Percentiles rank a stretch among this genome's conserved stretches.
phyloP scores from a whole-genome alignment of 53 echinoderm and acorn worm species.

The Mesocentrotus franciscanus region DNA sequence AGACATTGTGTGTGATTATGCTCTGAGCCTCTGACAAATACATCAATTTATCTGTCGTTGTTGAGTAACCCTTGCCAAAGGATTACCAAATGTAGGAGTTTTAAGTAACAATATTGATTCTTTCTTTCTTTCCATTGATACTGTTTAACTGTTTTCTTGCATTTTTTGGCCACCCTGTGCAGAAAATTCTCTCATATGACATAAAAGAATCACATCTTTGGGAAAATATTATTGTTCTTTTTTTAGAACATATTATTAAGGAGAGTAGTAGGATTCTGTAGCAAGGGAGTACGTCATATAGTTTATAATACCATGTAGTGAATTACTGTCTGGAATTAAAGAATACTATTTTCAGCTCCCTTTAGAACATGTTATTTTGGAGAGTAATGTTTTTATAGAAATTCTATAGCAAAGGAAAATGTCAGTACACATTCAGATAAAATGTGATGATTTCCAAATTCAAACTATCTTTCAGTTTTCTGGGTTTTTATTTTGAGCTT shows the following conservation, averaged over 20 bases:
- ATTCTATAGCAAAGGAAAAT: background rate
- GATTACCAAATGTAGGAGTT: background rate
- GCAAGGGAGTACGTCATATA: background rate
- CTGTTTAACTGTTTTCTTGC: background rate
- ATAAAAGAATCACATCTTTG: background rate
- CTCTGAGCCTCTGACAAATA: background rate
- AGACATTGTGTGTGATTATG: background rate
- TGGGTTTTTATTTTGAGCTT: background rate
- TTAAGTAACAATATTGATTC: background rate
- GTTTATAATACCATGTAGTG: background rate
- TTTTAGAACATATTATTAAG: background rate
- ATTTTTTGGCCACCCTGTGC: background rate
- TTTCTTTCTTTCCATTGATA: background rate
- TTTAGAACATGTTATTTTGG: background rate
- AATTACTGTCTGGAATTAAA: background rate
- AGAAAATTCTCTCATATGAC: background rate
- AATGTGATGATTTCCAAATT: background rate
- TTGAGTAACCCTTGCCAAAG: background rate
- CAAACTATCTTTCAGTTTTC: background rate
- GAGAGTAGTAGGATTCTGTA: background rate
- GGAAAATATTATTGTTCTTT: background rate
- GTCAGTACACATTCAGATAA: background rate
- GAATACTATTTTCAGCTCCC: background rate
- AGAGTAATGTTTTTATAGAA: background rate
- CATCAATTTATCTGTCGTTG: background rate